phyloP scores from a whole-genome alignment of 2,888 invertebrate genomes.

The Cryptus viduatorius region DNA sequence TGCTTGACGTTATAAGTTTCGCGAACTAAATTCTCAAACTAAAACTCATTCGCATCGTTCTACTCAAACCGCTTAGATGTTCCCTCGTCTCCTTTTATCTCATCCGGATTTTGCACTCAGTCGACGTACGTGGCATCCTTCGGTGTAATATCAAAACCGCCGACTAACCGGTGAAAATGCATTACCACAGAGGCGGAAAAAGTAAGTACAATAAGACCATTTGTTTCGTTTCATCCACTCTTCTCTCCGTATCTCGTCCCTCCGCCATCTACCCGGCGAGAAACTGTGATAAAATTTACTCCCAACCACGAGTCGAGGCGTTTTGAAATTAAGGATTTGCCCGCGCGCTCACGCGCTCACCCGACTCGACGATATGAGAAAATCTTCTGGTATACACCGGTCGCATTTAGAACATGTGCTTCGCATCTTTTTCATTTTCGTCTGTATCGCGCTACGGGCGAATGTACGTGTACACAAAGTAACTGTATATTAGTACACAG shows the following conservation, averaged over 20 bases:
- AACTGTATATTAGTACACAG: constrained; percentile 10
- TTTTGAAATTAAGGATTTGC: constrained; percentile 52
- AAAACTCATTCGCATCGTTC: constrained; percentile 56
- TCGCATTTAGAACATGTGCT: constrained; percentile 21
- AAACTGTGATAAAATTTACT: constrained; percentile 43
- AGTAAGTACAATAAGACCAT: constrained; percentile 21
- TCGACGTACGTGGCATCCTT: constrained; percentile 15
- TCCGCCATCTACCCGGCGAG: background rate
- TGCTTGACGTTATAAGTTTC: constrained; percentile 39
- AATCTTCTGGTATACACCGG: constrained; percentile 14
- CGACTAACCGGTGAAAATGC: constrained; percentile 21
- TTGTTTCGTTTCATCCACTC: constrained; percentile 17
- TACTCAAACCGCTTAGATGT: constrained; percentile 14
- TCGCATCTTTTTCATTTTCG: constrained; percentile 11
- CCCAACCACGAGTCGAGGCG: constrained; percentile 24
- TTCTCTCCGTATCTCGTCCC: background rate
- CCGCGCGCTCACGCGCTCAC: background rate
- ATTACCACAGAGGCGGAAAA: constrained; percentile 28
- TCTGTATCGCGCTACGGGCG: background rate
- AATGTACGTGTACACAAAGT: background rate
- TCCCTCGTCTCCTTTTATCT: constrained; percentile 6
- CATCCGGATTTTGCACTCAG: constrained; percentile 12
- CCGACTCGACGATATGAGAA: constrained; percentile 47
- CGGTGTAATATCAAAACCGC: constrained; percentile 40
- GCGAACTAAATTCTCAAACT: constrained; percentile 49